Conservation (phyloP, 2,797 vertebrate genomes). For the Eutrigla gurnardus region DNA sequence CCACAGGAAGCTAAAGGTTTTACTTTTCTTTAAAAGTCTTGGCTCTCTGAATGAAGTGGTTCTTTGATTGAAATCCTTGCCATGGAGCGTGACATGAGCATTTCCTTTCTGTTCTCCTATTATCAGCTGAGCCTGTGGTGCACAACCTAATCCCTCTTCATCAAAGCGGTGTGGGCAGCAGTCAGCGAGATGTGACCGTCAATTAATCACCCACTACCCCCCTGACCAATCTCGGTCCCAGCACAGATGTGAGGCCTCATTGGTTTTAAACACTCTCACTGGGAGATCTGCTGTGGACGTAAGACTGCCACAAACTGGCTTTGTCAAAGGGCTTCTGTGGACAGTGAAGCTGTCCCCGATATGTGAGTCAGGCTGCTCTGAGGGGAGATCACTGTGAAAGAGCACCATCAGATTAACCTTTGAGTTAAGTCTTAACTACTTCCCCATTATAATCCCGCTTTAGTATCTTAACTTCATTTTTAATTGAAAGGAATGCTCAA, state of each 20-base stretch:
- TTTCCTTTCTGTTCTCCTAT: constrained; percentile 81
- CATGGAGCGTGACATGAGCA: constrained; percentile 77
- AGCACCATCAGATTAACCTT: constrained; percentile 77
- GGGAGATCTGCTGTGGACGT: constrained; percentile 73
- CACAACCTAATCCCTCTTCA: constrained; percentile 89
- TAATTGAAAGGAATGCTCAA: constrained; percentile 72
- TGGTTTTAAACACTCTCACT: constrained; percentile 79
- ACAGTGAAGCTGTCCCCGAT: constrained; percentile 66
- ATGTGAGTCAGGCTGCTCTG: constrained; percentile 58
- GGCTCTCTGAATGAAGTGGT: constrained; percentile 74
- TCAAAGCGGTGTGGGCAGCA: constrained; percentile 86
- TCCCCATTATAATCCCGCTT: constrained; percentile 66
- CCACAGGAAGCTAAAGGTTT: constrained; percentile 53
- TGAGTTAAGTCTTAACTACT: constrained; percentile 71
- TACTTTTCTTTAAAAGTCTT: constrained; percentile 66
- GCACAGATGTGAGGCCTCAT: constrained; percentile 78
- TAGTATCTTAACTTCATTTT: constrained; percentile 58
- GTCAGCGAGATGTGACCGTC: constrained; percentile 84
- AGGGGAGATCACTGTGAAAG: constrained; percentile 59
- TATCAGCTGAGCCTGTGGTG: constrained; percentile 82
- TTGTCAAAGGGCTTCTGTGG: constrained; percentile 68
- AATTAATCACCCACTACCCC: constrained; percentile 85
- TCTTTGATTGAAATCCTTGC: constrained; percentile 84
- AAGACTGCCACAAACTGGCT: constrained; percentile 72
- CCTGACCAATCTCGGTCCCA: constrained; percentile 71